These are phyloP conservation scores for Lerema accius DNA, from an alignment of 1,140 invertebrate genomes.

Conservation along the genomic window DNA sequence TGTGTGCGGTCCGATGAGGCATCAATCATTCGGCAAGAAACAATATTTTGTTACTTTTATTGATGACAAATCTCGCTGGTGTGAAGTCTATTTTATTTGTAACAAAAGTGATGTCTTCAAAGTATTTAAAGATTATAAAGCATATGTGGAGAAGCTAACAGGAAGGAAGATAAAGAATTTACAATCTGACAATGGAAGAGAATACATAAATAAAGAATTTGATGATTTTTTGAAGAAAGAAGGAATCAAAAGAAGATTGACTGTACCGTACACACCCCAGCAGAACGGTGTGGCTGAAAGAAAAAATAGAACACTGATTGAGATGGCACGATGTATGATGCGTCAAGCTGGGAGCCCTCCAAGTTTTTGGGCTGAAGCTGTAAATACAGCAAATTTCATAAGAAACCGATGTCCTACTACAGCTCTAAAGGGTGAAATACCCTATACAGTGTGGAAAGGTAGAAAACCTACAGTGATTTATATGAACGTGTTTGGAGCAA, in stretches of 20 bases:
- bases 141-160: conserved; percentile 37
- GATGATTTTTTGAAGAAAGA: conserved; percentile 30
- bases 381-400: conserved; percentile 16
- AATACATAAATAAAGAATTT: conserved; percentile 40
- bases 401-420: conserved; percentile 28
- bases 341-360: conserved; percentile 28
- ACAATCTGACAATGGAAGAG: conserved; percentile 40
- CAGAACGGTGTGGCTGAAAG: conserved; percentile 34
- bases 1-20: conserved; percentile 40
- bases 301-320: conserved; percentile 38
- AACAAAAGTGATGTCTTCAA: conserved; percentile 38
- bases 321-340: conserved; percentile 43
- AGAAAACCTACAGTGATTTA: conserved; percentile 50
- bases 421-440: conserved; percentile 31
- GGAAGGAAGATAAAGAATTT: conserved; percentile 36
- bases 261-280: conserved; percentile 35
- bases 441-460: conserved; percentile 41
- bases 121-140: conserved; percentile 39
- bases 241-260: conserved; percentile 35
- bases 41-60: conserved; percentile 47
- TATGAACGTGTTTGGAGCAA: conserved; percentile 35
- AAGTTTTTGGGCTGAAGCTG: conserved; percentile 39
- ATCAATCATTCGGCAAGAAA: conserved; percentile 32
- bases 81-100: conserved; percentile 39
- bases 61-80: conserved; percentile 39